Evolutionary conservation across 2,113 vertebrate species (phyloP), one percentile per base, ranked within the genome.

Genomic region (Phyllostomus discolor): DNA sequence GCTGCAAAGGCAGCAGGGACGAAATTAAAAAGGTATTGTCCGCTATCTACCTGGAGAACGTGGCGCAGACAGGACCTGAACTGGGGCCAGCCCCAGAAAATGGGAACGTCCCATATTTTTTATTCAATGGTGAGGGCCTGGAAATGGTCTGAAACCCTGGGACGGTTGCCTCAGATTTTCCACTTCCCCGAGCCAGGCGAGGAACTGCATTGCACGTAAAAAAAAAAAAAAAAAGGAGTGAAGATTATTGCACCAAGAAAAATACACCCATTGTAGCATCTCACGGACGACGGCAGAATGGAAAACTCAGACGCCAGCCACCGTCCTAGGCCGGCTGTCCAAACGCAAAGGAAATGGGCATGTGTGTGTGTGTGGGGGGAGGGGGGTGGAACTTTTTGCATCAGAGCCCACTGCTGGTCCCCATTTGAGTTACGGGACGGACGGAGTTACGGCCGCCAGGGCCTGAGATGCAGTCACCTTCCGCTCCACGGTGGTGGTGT

Each of bases 1-100:
- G 26, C 2, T 17, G 41, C 12, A 1, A 4, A 46, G 14, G 72
- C 26, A 0, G 14, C 6, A 1, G 26, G 28, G 72, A 31, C 0
- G 4, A 24, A 35, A 62, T 7, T 1, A 24, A 46, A 69, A 26
- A 38, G 3, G 5, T 4, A 22, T 3, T 4, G 14, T 9, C 22
- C 4, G 1, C 38, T 41, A 3, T 41, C 59, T 28, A 41, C 41
- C 78, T 10, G 5, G 46, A 52, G 38, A 33, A 54, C 0, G 19
- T 43, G 35, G 48, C 3, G 26, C 10, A 41, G 38, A 72, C 22
- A 5, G 4, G 73, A 24, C 28, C 52, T 20, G 16, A 0, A 1
- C 28, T 10, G 28, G 64, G 19, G 31, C 31, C 19, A 7, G 28
- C 16, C 19, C 0, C 38, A 31, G 46, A 15, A 33, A 33, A 38